Conservation (phyloP, 2,797 vertebrate genomes). For the Xenopus petersii region DNA sequence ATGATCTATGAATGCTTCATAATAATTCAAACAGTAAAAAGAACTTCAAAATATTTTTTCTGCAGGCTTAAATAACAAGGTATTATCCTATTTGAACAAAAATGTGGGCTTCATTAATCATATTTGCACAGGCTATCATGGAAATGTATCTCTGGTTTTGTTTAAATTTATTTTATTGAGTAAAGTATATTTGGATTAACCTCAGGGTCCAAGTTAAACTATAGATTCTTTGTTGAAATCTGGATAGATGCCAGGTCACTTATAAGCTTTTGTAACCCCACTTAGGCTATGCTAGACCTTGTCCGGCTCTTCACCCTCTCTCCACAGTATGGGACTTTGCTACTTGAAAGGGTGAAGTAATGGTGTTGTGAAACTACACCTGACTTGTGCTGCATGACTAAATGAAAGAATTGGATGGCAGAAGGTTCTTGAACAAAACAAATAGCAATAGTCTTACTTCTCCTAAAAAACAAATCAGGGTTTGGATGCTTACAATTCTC, state of each 20-base stretch:
- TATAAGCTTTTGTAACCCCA: conserved; percentile 43
- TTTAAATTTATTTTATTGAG: conserved; percentile 60
- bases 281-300: no score
- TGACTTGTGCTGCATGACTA: no score
- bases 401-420: no score
- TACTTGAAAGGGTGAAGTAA: no score
- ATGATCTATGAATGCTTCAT: conserved; percentile 46
- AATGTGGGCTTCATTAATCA: conserved; percentile 60
- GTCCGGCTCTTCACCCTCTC: no score
- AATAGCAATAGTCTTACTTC: no score
- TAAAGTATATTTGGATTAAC: conserved; percentile 62
- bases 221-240: conserved; percentile 59
- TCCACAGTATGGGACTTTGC: no score
- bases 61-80: conserved; percentile 53
- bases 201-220: conserved; percentile 58
- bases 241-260: conserved; percentile 61
- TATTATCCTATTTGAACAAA: conserved; percentile 53
- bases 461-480: no score
- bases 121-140: conserved; percentile 61
- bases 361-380: no score
- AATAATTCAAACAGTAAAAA: conserved; percentile 34
- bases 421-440: no score
- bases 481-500: no score
- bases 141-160: conserved; percentile 63
- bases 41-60: conserved; percentile 49